Evolutionary conservation across 1,140 invertebrate species (phyloP).

Genomic region (Pomacea maculata): DNA sequence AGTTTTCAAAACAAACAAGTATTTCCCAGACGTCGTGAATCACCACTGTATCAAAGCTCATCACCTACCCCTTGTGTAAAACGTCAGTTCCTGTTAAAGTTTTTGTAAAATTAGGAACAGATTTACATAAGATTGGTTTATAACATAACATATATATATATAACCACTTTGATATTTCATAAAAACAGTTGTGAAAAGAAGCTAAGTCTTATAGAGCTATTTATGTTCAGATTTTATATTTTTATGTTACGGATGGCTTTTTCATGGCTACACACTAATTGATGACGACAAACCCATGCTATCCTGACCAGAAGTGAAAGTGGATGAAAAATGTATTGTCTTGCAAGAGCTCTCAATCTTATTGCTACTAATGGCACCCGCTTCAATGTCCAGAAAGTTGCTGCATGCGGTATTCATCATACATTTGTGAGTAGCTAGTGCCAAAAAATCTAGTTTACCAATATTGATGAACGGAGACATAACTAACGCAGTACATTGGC

Average conservation of each 20-base stretch:
- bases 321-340: constrained; percentile 8
- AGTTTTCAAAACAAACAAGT: no score
- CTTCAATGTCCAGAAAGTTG: background rate
- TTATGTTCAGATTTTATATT: background rate
- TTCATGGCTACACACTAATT: background rate
- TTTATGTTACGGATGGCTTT: background rate
- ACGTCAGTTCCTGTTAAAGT: constrained; percentile 18
- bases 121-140: background rate
- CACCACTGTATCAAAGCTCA: constrained; percentile 17
- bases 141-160: background rate
- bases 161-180: background rate
- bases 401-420: constrained; percentile 8
- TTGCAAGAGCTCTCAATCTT: background rate
- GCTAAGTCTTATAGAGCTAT: background rate
- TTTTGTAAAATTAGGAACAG: background rate
- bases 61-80: constrained; percentile 13
- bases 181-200: background rate
- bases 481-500: no score
- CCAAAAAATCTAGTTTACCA: no score
- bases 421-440: constrained; percentile 6
- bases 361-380: background rate
- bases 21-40: constrained; percentile 6
- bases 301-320: background rate
- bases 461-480: no score
- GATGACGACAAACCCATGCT: background rate